Percentiles rank a stretch among this genome's conserved stretches.
These are phyloP conservation scores for Cyrtodaria siliqua DNA, from an alignment of 2,888 invertebrate genomes.

Conservation along the genomic window DNA sequence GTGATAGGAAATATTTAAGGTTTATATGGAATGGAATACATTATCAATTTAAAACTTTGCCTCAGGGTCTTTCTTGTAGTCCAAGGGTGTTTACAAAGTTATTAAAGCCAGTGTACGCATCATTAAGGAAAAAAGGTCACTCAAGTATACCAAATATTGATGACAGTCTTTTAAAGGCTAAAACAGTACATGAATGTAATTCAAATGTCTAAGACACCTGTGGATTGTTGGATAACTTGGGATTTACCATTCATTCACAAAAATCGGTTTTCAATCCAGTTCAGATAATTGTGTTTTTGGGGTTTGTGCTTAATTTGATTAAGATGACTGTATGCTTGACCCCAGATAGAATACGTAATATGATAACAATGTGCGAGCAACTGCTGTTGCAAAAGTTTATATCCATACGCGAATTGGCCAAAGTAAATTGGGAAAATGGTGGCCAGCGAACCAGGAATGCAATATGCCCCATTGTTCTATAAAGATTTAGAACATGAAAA, in stretches of 20 bases:
- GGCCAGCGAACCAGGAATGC: too few relatives aligned
- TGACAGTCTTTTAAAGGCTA: too few relatives aligned
- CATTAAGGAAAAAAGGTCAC: conserved; percentile 1
- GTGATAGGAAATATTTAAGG: conserved; percentile 11
- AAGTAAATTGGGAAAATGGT: too few relatives aligned
- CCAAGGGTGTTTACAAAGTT: conserved; percentile 7
- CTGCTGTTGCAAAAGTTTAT: not conserved
- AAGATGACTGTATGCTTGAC: conserved; percentile 6
- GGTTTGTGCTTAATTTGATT: conserved; percentile 1
- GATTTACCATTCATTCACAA: conserved; percentile 6
- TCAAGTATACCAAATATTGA: not conserved
- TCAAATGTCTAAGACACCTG: not conserved
- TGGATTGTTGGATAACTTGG: not conserved
- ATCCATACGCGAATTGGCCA: too few relatives aligned
- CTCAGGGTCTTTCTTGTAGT: not conserved
- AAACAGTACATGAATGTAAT: too few relatives aligned
- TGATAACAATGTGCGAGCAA: not conserved
- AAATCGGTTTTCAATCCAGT: not conserved
- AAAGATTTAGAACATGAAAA: too few relatives aligned
- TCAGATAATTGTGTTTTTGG: conserved; percentile 1
- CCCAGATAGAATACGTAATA: not conserved
- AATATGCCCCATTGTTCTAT: too few relatives aligned
- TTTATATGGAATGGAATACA: conserved; percentile 9
- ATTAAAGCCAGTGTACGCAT: conserved; percentile 3
- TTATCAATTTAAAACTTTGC: conserved; percentile 11